These are phyloP conservation scores for Drosophila kohkoa DNA, from an alignment of 1,140 invertebrate species.

Conservation along the genomic window DNA sequence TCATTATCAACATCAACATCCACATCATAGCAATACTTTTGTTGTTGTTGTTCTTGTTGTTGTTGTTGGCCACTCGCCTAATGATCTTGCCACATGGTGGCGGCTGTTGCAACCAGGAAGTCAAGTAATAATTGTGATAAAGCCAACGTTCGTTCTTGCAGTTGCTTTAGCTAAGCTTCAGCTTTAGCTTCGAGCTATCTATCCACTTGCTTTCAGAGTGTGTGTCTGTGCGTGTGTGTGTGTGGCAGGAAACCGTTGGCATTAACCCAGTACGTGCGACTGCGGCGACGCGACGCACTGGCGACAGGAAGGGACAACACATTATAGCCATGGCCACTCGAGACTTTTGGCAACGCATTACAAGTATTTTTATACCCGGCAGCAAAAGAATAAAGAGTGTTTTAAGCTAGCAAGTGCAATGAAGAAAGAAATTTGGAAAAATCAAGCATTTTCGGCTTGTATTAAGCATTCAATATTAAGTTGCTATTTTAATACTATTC, in stretches of 20 bases:
- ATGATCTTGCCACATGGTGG: conserved; percentile 62
- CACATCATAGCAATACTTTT: conserved; percentile 10
- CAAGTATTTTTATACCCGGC: background rate
- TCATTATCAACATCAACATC: conserved; percentile 25
- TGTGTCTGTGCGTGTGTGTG: conserved; percentile 27
- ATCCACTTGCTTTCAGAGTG: conserved; percentile 40
- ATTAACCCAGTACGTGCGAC: conserved; percentile 63
- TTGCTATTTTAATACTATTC: no score
- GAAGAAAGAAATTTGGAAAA: no score
- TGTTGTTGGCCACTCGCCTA: conserved; percentile 52
- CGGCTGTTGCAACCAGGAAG: conserved; percentile 57
- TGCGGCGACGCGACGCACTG: conserved; percentile 36
- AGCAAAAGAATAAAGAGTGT: background rate
- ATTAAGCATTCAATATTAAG: no score
- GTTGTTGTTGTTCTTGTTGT: background rate
- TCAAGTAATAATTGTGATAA: conserved; percentile 71
- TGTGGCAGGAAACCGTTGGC: conserved; percentile 76
- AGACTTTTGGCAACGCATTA: conserved; percentile 6
- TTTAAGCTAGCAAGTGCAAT: background rate
- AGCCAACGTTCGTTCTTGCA: conserved; percentile 29
- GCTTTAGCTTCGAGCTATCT: conserved; percentile 53
- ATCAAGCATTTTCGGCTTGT: no score
- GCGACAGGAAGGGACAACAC: conserved; percentile 64
- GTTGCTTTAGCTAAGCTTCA: conserved; percentile 33
- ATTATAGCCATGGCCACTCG: conserved; percentile 11